Base-by-base conservation (phyloP, 2,888 invertebrate genomes). In the Brachyopa scutellaris region DNA sequence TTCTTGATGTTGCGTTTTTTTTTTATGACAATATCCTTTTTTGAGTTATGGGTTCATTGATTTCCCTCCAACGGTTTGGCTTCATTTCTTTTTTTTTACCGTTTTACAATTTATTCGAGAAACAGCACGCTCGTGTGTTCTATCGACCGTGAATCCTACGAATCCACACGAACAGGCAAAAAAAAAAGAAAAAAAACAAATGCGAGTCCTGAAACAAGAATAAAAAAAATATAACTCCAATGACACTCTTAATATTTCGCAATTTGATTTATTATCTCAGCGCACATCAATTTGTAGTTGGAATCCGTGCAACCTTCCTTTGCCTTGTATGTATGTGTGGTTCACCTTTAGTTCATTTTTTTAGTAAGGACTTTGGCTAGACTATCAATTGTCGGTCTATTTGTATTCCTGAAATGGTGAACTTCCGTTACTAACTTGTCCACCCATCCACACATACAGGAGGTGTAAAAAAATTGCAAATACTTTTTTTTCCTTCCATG, bases 41-140 rank as follows among this genome's bases (percentile, higher is more conserved):
- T 57, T 77, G 64, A 64, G 55, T 72, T 78, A 78, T 64, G 76
- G 61, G 72, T 72, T 78, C 72, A 78, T 78, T 78, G 77, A 64
- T 78, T 78, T 64, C 40, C 49, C 57, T 26, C 13, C 38, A 11
- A 11, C 47, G 23, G 21, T 42, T 33, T 13, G 29, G 21, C 31
- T 45, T n/a, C 29, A 47, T 36, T 45, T 15, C 29, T 69, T 47
- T 57, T 21, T 15, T 51, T 31, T 53, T 7, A 7, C 64, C 19
- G 26, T 42, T 57, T 69, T 69, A 59, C 26, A 26, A 45, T 53
- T 61, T 40, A 51, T 51, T 42, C 42, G 51, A 72, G 19, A 11
- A 62, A 72, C 72, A 45, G 70, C 70, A 59, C 59, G 40, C 61
- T 70, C 51, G 31, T 70, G 61, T 42, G 62, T 72, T 53, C 62